phyloP scores from a whole-genome alignment of 2,797 vertebrate genomes.

The Coracias cyanogaster region DNA sequence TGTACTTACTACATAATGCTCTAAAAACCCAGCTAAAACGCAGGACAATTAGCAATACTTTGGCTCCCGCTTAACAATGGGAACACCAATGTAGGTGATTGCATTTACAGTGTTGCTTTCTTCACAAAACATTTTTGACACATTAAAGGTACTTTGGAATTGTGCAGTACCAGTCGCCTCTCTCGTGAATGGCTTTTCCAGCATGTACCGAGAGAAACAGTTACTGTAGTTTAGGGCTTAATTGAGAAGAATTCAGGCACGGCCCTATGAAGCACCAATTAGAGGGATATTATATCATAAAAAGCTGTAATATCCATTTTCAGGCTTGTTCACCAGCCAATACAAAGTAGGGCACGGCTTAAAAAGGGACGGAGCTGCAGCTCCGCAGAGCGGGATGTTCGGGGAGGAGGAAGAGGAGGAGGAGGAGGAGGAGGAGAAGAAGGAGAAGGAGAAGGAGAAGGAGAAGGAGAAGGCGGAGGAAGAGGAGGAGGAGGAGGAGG shows the following conservation, averaged over 20 bases:
- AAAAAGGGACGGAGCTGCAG: constrained; percentile 73
- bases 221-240: constrained; percentile 83
- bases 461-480: too few species aligned
- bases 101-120: constrained; percentile 94
- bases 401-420: background rate
- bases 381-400: constrained; percentile 51
- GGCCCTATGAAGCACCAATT: constrained; percentile 85
- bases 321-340: constrained; percentile 80
- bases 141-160: constrained; percentile 86
- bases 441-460: too few species aligned
- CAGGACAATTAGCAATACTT: constrained; percentile 98
- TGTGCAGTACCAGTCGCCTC: constrained; percentile 83
- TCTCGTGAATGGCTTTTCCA: constrained; percentile 82
- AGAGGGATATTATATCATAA: constrained; percentile 86
- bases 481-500: too few species aligned
- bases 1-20: constrained; percentile 93
- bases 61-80: constrained; percentile 91
- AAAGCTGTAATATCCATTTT: constrained; percentile 87
- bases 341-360: constrained; percentile 80
- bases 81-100: constrained; percentile 96
- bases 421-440: background rate
- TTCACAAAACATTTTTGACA: constrained; percentile 87
- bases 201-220: constrained; percentile 80
- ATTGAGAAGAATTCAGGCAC: constrained; percentile 86
- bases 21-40: constrained; percentile 96